Percentiles rank a stretch among this genome's conserved stretches.
Evolutionary conservation across 2,797 vertebrate species (phyloP).

Genomic region (Notamacropus eugenii): DNA sequence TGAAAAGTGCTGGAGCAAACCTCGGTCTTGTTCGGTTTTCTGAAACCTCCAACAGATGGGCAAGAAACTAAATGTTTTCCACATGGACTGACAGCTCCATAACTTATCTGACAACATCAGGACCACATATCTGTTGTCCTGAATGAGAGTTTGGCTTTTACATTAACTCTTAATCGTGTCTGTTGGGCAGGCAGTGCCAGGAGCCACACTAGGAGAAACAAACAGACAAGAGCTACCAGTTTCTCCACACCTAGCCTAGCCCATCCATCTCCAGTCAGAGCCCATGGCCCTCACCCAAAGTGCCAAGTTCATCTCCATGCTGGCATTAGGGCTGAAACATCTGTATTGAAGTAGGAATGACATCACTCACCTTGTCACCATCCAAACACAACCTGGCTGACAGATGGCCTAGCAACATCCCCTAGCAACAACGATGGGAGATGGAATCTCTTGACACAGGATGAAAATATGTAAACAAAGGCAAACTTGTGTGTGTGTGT

Average conservation of each 20-base stretch:
- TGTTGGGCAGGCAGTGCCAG: rapidly evolving
- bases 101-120: rapidly evolving
- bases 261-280: slow-evolving; percentile 7
- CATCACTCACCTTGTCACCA: slow-evolving; percentile 59
- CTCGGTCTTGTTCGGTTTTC: neutral
- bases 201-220: neutral
- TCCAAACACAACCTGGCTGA: slow-evolving; percentile 42
- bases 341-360: slow-evolving; percentile 28
- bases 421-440: slow-evolving; percentile 50
- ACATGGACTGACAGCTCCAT: rapidly evolving
- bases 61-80: neutral
- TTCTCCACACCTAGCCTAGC: neutral
- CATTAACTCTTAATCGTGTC: neutral
- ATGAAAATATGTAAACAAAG: slow-evolving; percentile 29
- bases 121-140: rapidly evolving
- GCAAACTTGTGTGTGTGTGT: neutral
- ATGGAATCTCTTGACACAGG: slow-evolving; percentile 39
- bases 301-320: slow-evolving; percentile 5
- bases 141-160: rapidly evolving
- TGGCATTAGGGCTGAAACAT: neutral
- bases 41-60: neutral
- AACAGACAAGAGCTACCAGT: neutral
- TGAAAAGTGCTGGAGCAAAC: neutral
- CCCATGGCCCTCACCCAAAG: neutral
- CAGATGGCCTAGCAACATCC: slow-evolving; percentile 65